Evolutionary conservation across 2,113 vertebrate species (phyloP).

Genomic region (Megaptera novaeangliae): DNA sequence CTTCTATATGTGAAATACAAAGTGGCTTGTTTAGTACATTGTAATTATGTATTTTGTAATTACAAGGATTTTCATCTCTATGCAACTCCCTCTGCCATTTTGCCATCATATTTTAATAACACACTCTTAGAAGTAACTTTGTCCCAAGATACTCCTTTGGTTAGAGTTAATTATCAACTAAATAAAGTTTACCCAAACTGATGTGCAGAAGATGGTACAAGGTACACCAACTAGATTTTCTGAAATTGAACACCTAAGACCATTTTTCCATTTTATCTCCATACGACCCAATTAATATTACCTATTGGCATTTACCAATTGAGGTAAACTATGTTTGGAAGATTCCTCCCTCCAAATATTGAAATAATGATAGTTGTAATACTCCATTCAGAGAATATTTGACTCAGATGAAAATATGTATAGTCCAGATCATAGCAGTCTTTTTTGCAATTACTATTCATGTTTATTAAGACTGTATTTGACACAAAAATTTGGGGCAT

Average conservation of each 20-base stretch:
- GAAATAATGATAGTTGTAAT: not conserved
- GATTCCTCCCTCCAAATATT: not conserved
- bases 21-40: not conserved
- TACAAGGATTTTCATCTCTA: not conserved
- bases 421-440: not conserved
- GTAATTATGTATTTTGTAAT: not conserved
- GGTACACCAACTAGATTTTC: not conserved
- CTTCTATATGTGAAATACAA: not conserved
- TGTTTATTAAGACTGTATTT: not conserved
- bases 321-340: not conserved
- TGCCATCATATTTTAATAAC: not conserved
- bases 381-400: not conserved
- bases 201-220: not conserved
- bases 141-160: not conserved
- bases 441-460: not conserved
- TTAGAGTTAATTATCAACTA: not conserved
- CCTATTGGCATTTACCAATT: not conserved
- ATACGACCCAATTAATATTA: not conserved
- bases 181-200: not conserved
- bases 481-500: not conserved
- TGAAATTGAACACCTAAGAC: not conserved
- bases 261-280: not conserved
- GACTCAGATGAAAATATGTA: not conserved
- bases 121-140: not conserved
- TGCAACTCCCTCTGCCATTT: not conserved